phyloP scores from a whole-genome alignment of 2,113 vertebrate genomes.

The Pseudorasbora parva region DNA sequence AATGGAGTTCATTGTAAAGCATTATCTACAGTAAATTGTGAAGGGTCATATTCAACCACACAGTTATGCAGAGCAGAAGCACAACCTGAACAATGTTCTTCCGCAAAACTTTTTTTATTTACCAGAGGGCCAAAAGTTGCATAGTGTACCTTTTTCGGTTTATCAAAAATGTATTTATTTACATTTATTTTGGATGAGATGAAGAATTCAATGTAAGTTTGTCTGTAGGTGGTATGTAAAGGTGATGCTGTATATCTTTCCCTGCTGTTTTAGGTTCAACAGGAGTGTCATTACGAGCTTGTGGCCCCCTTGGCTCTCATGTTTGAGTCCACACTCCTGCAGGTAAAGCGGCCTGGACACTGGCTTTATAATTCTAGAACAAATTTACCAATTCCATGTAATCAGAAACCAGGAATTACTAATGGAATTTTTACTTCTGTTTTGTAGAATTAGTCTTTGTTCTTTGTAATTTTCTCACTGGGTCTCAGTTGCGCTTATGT shows the following conservation, averaged over 20 bases:
- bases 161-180: background rate
- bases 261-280: conserved; percentile 80
- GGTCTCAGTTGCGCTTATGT: background rate
- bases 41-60: too few relatives aligned
- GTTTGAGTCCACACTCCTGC: conserved; percentile 89
- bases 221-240: background rate
- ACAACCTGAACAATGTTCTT: too few relatives aligned
- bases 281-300: conserved; percentile 88
- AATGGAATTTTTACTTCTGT: background rate
- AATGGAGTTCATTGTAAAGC: too few relatives aligned
- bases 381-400: background rate
- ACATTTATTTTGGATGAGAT: background rate
- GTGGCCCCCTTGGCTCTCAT: conserved; percentile 88
- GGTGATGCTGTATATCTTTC: background rate
- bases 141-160: background rate
- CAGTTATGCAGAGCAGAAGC: too few relatives aligned
- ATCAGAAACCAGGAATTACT: background rate
- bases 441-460: background rate
- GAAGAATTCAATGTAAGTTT: background rate
- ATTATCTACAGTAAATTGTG: too few relatives aligned
- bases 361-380: background rate
- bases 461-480: background rate
- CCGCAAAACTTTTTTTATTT: too few relatives aligned
- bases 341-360: conserved; percentile 74
- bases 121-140: too few relatives aligned